Base-by-base conservation (phyloP, 2,888 invertebrate genomes). In the Alviniconcha strummeri region DNA sequence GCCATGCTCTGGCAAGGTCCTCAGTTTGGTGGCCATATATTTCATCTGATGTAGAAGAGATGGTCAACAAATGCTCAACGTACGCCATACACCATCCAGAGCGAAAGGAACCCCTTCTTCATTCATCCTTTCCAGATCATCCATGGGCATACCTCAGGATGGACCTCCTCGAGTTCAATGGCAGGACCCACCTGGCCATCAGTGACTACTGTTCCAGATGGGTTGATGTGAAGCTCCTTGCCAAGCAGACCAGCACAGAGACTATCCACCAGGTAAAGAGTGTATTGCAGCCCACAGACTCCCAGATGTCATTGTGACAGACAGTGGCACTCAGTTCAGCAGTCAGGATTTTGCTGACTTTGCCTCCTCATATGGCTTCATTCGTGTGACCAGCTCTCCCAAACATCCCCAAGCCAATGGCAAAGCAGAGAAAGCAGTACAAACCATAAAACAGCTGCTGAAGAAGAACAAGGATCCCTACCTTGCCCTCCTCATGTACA, bases 321-420 rank as follows among this genome's bases (percentile, higher is more conserved):
- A 84, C 69, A 82, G 74, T 72, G 84, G 84, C 3, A 64, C 78
- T 2, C 84, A 84, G 64, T 84, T 84, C 52, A 17, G 57, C n/a
- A 60, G 60, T 9, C 6, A 9, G 1, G 75, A 67, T 0, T 83
- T 84, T 67, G 5, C 0, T 36, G 76, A 57, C 8, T 84, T 84
- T 71, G 57, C 72, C 3, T 9, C 19, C 3, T 52, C 56, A n/a
- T 82, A 64, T 19, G 79, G 79, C 3, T 84, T 82, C 9, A 64
- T 19, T 1, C 84, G 82, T 69, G 55, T 15, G 0, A 84, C 84
- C 5, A 74, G 57, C 55, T 67, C 69, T 0, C 84, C 81, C 11
- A 17, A 64, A 55, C 67, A 78, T 17, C 78, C 78, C 9, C 78
- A 79, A 64, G 54, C n/a, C 15, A 82, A 82, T 36, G 84, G 79